A percentile compares a stretch with the other conserved stretches of the same genome.
Evolutionary conservation across 35 echinoderm and acorn worm species (phyloP).

Genomic region (Eucidaris tribuloides): DNA sequence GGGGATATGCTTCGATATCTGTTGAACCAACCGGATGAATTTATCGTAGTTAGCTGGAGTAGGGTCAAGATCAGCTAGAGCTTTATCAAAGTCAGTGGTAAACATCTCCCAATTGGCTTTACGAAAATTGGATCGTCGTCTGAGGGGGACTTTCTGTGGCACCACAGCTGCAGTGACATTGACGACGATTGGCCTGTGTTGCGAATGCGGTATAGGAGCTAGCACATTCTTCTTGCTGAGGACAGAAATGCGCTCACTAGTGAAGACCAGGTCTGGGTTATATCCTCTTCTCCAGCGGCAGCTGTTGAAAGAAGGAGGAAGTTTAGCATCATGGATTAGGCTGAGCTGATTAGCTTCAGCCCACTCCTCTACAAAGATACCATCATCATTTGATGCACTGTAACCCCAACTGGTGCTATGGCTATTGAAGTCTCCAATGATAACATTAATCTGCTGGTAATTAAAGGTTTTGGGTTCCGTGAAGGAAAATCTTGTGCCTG

Average conservation of each 20-base stretch:
- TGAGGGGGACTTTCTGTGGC: conserved; percentile 14
- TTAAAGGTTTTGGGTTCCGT: not conserved
- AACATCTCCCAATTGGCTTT: conserved; percentile 16
- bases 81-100: conserved; percentile 4
- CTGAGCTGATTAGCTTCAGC: conserved; percentile 31
- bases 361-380: not conserved
- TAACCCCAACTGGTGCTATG: conserved; percentile 10
- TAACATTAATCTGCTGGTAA: conserved; percentile 6
- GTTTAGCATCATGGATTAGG: conserved; percentile 47
- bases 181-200: conserved; percentile 11
- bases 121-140: conserved; percentile 21
- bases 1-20: too few species aligned
- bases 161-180: conserved; percentile 25
- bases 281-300: conserved; percentile 14
- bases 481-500: not conserved
- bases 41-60: too few species aligned
- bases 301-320: conserved; percentile 63
- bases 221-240: not conserved
- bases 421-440: conserved; percentile 28
- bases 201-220: not conserved
- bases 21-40: too few species aligned
- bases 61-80: conserved; percentile 28
- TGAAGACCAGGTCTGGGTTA: not conserved
- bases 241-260: not conserved
- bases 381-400: not conserved